Percentiles rank a stretch among this genome's conserved stretches.
These are phyloP conservation scores for Geothlypis trichas DNA, from an alignment of 2,113 vertebrate genomes.

Conservation along the genomic window DNA sequence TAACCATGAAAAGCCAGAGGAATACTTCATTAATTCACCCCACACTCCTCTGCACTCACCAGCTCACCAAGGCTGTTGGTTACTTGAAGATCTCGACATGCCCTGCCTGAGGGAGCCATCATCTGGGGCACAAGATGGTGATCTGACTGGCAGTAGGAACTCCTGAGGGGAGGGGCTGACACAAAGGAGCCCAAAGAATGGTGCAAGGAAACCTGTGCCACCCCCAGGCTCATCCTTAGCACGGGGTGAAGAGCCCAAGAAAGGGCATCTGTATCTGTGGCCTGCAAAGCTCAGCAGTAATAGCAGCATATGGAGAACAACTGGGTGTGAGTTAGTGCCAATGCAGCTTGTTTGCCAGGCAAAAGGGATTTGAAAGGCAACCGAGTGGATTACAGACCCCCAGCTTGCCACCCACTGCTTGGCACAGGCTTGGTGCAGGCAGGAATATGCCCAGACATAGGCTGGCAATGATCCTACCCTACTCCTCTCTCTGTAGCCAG, in stretches of 20 bases:
- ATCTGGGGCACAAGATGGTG: background rate
- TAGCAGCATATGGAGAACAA: background rate
- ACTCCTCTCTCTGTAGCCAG: background rate
- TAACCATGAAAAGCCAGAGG: background rate
- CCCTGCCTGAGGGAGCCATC: background rate
- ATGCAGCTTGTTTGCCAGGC: background rate
- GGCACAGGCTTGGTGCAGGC: background rate
- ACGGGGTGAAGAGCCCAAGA: fast-evolving
- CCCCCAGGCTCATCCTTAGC: background rate
- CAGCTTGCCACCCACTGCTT: fast-evolving
- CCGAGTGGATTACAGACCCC: background rate
- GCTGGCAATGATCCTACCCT: background rate
- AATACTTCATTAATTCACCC: background rate
- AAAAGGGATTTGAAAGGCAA: background rate
- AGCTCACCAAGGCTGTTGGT: background rate
- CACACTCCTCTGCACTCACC: background rate
- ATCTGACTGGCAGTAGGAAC: background rate
- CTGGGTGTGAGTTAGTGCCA: background rate
- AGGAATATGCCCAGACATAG: background rate
- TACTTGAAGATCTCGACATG: fast-evolving
- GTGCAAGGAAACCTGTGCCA: background rate
- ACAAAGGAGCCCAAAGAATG: fast-evolving
- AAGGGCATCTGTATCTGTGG: background rate
- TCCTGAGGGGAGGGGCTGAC: background rate
- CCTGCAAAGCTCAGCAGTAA: background rate